These are phyloP conservation scores for Tadarida brasiliensis DNA, from an alignment of 2,797 vertebrate species.

Conservation along the genomic window DNA sequence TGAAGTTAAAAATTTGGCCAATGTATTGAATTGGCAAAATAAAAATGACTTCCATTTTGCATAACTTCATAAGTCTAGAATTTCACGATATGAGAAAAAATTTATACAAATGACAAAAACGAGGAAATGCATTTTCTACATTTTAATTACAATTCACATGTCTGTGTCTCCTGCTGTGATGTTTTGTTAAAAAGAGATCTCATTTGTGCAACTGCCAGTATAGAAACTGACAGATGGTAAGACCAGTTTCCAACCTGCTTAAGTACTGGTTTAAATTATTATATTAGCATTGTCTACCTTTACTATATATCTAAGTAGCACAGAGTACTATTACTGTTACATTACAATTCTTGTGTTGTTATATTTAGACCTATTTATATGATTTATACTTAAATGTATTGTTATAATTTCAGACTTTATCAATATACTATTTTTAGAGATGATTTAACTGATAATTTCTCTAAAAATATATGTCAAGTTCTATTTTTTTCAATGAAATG, in stretches of 20 bases:
- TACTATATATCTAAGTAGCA: slow-evolving; percentile 24
- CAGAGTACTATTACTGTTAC: background rate
- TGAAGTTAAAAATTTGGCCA: slow-evolving; percentile 45
- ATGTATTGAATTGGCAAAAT: slow-evolving; percentile 15
- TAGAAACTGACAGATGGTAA: slow-evolving; percentile 73
- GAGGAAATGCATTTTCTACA: slow-evolving; percentile 61
- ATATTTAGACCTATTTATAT: background rate
- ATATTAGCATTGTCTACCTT: slow-evolving; percentile 56
- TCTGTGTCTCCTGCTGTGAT: slow-evolving; percentile 72
- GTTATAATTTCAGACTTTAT: slow-evolving; percentile 57
- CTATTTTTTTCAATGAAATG: slow-evolving; percentile 37
- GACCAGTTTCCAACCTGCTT: slow-evolving; percentile 78
- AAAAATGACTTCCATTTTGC: slow-evolving; percentile 54
- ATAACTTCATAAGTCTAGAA: slow-evolving; percentile 54
- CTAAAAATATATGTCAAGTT: background rate
- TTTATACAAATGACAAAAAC: slow-evolving; percentile 69
- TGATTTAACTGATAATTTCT: slow-evolving; percentile 44
- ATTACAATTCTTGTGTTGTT: slow-evolving; percentile 21
- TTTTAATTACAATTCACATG: slow-evolving; percentile 80
- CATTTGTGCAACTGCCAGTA: slow-evolving; percentile 67
- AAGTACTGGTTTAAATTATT: slow-evolving; percentile 74
- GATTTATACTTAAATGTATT: slow-evolving; percentile 4
- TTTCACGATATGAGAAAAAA: slow-evolving; percentile 56
- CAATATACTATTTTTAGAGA: slow-evolving; percentile 21
- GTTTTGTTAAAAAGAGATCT: slow-evolving; percentile 76